Evolutionary conservation across 2,113 vertebrate genomes (phyloP).

Genomic region (Sylvilagus bachmani): DNA sequence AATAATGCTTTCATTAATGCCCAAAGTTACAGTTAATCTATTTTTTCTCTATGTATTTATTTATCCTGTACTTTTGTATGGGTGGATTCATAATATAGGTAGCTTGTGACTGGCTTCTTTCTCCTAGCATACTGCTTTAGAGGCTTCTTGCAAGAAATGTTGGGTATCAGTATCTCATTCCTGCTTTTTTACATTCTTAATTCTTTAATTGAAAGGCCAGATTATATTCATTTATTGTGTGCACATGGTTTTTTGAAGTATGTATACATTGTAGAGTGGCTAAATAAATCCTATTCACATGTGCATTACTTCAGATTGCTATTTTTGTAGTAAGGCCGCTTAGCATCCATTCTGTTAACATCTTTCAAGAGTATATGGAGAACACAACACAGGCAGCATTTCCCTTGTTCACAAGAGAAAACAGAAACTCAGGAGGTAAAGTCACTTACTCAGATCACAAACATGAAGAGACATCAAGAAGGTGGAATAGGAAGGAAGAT

Average conservation of each 20-base stretch:
- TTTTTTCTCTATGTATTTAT: not conserved
- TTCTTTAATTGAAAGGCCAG: not conserved
- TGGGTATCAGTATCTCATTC: not conserved
- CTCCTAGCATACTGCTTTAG: not conserved
- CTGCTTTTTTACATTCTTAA: not conserved
- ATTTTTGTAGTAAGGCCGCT: not conserved
- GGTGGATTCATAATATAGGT: not conserved
- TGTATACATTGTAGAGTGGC: not conserved
- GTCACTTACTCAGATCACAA: too few relatives aligned
- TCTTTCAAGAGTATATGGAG: not conserved
- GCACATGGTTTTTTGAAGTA: not conserved
- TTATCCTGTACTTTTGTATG: not conserved
- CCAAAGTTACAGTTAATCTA: not conserved
- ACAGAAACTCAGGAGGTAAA: too few relatives aligned
- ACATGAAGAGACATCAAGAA: too few relatives aligned
- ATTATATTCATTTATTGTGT: not conserved
- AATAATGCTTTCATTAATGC: too few relatives aligned
- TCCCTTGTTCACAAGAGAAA: too few relatives aligned
- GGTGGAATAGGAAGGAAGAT: too few relatives aligned
- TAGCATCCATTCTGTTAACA: not conserved
- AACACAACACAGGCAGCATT: too few relatives aligned
- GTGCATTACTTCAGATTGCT: not conserved
- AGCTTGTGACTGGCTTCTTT: not conserved
- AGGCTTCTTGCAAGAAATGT: not conserved
- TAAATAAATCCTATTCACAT: not conserved